Evolutionary conservation across 2,797 vertebrate genomes (phyloP).

Genomic region (Coendou prehensilis): DNA sequence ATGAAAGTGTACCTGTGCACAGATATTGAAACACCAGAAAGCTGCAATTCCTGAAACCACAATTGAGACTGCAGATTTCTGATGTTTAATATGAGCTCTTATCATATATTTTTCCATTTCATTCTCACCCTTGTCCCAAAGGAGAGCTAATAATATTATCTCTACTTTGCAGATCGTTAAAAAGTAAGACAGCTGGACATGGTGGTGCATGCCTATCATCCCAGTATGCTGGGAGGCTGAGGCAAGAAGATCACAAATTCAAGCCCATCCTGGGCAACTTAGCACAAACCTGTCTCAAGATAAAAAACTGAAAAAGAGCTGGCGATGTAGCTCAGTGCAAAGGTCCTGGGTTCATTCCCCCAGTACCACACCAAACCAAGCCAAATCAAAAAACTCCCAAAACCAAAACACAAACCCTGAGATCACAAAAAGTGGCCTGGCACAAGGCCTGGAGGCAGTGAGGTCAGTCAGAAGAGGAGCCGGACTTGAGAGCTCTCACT

Average conservation of each 20-base stretch:
- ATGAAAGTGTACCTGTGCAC: background rate
- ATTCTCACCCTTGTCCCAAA: background rate
- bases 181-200: background rate
- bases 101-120: background rate
- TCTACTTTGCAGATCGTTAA: background rate
- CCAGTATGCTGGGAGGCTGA: background rate
- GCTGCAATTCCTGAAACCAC: background rate
- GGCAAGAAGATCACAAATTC: background rate
- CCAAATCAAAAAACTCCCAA: background rate
- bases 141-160: background rate
- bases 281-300: background rate
- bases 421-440: background rate
- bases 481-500: background rate
- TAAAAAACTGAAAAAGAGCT: background rate
- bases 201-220: background rate
- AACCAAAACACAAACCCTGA: background rate
- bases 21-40: background rate
- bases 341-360: background rate
- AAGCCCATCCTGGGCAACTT: background rate
- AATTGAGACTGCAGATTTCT: background rate
- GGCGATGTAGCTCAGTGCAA: background rate
- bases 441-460: background rate
- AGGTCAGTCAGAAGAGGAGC: background rate
- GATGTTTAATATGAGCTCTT: slow-evolving; percentile 25
- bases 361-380: background rate